Percentiles rank a stretch among this genome's conserved stretches.
These are phyloP conservation scores for Muscicapa comitata DNA, from an alignment of 2,797 vertebrate species.

Conservation along the genomic window DNA sequence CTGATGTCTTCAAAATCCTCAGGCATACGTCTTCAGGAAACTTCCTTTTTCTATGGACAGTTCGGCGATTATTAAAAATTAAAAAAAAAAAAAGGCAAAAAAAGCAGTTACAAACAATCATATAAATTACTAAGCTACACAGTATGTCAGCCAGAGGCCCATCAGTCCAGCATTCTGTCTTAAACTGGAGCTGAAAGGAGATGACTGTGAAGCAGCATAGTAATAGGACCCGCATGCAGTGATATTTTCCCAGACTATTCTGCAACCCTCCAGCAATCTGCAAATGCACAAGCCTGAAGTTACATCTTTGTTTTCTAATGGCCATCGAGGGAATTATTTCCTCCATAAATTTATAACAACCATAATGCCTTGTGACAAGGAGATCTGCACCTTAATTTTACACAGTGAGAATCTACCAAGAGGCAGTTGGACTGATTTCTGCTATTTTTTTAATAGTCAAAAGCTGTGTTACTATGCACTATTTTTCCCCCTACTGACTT, in stretches of 20 bases:
- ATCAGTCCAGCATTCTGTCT: neutral
- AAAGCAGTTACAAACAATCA: neutral
- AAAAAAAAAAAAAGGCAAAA: neutral
- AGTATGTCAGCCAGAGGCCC: neutral
- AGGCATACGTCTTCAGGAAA: neutral
- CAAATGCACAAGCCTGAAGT: neutral
- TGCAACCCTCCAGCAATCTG: neutral
- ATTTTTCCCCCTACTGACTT: neutral
- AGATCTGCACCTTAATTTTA: neutral
- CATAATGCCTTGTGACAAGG: neutral
- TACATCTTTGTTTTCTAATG: slow-evolving; percentile 20
- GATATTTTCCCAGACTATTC: neutral
- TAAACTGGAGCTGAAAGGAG: neutral
- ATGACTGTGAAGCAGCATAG: neutral
- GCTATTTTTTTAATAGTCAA: neutral
- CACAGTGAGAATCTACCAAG: neutral
- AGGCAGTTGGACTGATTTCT: neutral
- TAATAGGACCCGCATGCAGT: neutral
- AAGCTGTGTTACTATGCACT: neutral
- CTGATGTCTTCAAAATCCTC: neutral
- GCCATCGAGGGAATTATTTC: neutral
- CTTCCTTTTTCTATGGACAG: neutral
- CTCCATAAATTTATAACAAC: neutral
- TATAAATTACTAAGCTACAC: neutral
- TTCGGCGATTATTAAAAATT: neutral